Conservation (phyloP, 2,888 invertebrate genomes). For the Anoplius nigerrimus region DNA sequence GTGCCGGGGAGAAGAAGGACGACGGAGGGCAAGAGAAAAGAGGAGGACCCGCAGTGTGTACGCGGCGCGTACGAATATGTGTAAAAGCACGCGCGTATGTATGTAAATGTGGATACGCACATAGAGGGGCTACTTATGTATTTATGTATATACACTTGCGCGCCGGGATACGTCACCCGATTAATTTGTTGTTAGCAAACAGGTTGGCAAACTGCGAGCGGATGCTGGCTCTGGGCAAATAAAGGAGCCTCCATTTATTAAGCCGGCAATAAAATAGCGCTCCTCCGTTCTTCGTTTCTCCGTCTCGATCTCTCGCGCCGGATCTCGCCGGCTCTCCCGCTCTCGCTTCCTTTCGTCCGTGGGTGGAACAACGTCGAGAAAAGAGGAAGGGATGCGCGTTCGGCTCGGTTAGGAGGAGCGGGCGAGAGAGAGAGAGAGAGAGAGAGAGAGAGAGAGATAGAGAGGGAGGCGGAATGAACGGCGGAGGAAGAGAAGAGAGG, state of each 20-base stretch:
- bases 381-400: conserved; percentile 32
- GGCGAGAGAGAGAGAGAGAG: no score
- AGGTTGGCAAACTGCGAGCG: conserved; percentile 72
- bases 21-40: conserved; percentile 20
- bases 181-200: conserved; percentile 74
- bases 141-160: conserved; percentile 18
- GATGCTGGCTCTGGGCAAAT: conserved; percentile 69
- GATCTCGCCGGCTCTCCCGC: conserved; percentile 18
- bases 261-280: conserved; percentile 72
- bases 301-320: conserved; percentile 37
- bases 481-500: conserved; percentile 41
- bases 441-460: no score
- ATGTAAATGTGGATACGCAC: conserved; percentile 1
- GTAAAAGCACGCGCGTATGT: conserved; percentile 19
- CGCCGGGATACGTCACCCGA: conserved; percentile 68
- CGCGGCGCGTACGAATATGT: background rate
- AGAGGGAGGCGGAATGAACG: conserved; percentile 36
- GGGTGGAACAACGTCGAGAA: conserved; percentile 58
- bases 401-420: conserved; percentile 35
- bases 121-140: background rate
- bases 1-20: conserved; percentile 7
- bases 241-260: conserved; percentile 73
- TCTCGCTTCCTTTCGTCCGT: conserved; percentile 48
- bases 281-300: conserved; percentile 57
- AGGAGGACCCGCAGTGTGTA: conserved; percentile 18